A percentile compares a stretch with the other conserved stretches of the same genome.
Evolutionary conservation across 2,888 invertebrate species (phyloP).

Genomic region (Ectemnius lituratus): DNA sequence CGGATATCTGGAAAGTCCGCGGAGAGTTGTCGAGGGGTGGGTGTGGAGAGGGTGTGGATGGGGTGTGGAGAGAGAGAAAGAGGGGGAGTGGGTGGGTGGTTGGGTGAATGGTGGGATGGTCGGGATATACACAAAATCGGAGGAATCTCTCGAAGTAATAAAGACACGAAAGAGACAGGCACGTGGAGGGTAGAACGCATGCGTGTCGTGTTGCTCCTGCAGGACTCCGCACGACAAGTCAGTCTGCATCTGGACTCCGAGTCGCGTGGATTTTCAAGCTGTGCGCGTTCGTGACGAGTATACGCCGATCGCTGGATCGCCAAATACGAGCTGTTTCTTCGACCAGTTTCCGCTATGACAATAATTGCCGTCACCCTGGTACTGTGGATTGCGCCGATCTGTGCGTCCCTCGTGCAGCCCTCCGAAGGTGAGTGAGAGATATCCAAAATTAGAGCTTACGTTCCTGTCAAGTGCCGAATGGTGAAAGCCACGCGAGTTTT

Average conservation of each 20-base stretch:
- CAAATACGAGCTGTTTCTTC: not conserved
- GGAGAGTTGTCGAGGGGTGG: not conserved
- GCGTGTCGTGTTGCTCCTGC: slow-evolving; percentile 74
- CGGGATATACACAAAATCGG: slow-evolving; percentile 41
- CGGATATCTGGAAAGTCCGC: slow-evolving; percentile 21
- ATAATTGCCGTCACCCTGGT: slow-evolving; percentile 47
- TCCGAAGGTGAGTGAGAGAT: slow-evolving; percentile 51
- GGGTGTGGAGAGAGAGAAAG: no score
- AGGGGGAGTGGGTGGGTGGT: no score
- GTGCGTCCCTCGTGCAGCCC: slow-evolving; percentile 37
- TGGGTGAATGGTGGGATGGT: slow-evolving; percentile 8
- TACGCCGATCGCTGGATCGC: slow-evolving; percentile 29
- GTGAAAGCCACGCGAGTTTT: not conserved
- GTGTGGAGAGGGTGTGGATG: no score
- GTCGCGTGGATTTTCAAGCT: slow-evolving; percentile 62
- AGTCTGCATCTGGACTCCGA: slow-evolving; percentile 74
- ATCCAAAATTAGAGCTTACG: no score
- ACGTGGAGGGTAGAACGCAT: slow-evolving; percentile 72
- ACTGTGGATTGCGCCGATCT: slow-evolving; percentile 50
- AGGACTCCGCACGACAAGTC: slow-evolving; percentile 66
- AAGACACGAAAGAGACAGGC: slow-evolving; percentile 66
- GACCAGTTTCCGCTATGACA: slow-evolving; percentile 50
- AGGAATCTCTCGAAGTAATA: slow-evolving; percentile 45
- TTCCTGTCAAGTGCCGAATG: not conserved
- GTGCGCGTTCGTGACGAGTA: slow-evolving; percentile 52